Evolutionary conservation across 1,140 invertebrate genomes (phyloP).

Genomic region (Paraescarpia echinospica): DNA sequence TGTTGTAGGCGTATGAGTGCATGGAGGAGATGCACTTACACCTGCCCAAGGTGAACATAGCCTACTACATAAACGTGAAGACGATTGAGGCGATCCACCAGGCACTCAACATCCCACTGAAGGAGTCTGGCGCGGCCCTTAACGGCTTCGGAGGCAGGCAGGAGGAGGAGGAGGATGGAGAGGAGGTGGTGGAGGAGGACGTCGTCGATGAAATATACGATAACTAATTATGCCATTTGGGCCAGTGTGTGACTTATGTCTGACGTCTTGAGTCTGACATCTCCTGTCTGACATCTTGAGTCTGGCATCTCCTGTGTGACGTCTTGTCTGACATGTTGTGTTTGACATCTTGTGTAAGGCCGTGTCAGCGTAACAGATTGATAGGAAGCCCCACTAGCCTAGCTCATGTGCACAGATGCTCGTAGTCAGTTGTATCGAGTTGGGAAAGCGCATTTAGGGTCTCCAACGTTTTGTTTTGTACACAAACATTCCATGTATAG

Average conservation of each 20-base stretch:
- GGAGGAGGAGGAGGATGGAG: conserved; percentile 43
- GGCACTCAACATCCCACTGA: conserved; percentile 53
- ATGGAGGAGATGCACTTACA: conserved; percentile 60
- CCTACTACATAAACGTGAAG: conserved; percentile 58
- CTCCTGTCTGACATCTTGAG: too few species aligned
- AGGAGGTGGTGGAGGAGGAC: conserved; percentile 52
- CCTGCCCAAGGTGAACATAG: conserved; percentile 55
- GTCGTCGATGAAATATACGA: conserved; percentile 37
- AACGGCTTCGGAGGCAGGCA: conserved; percentile 38
- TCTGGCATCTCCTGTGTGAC: too few species aligned
- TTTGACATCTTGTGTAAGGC: too few species aligned
- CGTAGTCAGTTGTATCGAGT: neutral
- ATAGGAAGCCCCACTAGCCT: neutral
- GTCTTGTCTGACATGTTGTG: too few species aligned
- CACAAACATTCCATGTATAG: neutral
- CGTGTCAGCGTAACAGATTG: neutral
- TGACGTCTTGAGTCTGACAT: too few species aligned
- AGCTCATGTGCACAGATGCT: neutral
- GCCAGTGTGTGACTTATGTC: neutral
- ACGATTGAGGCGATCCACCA: conserved; percentile 56
- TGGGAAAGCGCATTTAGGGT: neutral
- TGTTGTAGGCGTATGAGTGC: conserved; percentile 53
- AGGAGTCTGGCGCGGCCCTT: conserved; percentile 35
- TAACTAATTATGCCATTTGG: conserved; percentile 4
- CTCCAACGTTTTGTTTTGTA: neutral